These are phyloP conservation scores for Podarcis siculus DNA, from an alignment of 2,797 vertebrate species.

Conservation along the genomic window DNA sequence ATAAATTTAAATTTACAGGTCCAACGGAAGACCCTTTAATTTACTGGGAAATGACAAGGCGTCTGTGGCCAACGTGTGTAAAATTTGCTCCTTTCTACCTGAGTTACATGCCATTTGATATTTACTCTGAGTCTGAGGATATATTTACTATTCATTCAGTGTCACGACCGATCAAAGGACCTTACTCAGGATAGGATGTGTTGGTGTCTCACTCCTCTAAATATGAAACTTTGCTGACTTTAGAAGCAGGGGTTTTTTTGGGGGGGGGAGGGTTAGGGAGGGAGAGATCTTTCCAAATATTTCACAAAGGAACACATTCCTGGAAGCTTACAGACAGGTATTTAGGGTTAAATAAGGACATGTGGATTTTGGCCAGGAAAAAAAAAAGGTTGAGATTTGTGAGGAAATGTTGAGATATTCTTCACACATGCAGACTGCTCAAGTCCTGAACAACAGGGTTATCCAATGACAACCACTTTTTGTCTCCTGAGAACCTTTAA, in stretches of 20 bases:
- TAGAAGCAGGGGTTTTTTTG: background rate
- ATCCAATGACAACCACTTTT: background rate
- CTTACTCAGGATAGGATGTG: conserved; percentile 63
- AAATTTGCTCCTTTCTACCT: conserved; percentile 72
- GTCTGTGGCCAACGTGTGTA: conserved; percentile 68
- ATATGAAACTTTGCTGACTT: conserved; percentile 59
- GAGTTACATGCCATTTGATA: conserved; percentile 59
- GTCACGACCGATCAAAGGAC: conserved; percentile 66
- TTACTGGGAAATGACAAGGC: conserved; percentile 74
- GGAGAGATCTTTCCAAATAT: conserved; percentile 52
- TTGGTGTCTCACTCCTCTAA: conserved; percentile 68
- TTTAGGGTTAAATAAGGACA: conserved; percentile 69
- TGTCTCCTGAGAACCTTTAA: background rate
- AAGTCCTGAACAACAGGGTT: background rate
- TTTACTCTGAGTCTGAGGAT: conserved; percentile 70
- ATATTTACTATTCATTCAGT: conserved; percentile 66
- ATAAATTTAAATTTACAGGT: conserved; percentile 68
- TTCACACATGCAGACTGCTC: background rate
- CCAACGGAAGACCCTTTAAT: conserved; percentile 71
- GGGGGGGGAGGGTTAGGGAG: background rate
- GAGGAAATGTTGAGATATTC: background rate
- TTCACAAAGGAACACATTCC: conserved; percentile 68
- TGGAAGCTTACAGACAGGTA: conserved; percentile 47
- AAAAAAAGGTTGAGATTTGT: conserved; percentile 6
- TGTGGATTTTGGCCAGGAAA: background rate